Percentiles rank a stretch among this genome's conserved stretches.
phyloP scores from a whole-genome alignment of 2,113 vertebrate genomes.

The Chloropsis hardwickii region DNA sequence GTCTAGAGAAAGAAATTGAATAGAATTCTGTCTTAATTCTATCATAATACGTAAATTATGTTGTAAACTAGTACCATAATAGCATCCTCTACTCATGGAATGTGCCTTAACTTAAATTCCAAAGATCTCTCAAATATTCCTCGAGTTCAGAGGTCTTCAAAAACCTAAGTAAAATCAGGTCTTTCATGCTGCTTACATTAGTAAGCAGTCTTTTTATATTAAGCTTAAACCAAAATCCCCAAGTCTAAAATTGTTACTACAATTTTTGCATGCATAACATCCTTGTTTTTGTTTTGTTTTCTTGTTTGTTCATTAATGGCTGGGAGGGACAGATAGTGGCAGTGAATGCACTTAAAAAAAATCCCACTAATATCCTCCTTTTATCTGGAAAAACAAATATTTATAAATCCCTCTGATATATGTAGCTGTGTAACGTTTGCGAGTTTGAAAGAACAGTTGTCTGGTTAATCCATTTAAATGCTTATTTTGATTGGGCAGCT shows the following conservation, averaged over 20 bases:
- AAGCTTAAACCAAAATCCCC: not conserved
- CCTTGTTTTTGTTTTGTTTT: not conserved
- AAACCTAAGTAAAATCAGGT: not conserved
- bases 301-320: not conserved
- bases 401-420: constrained; percentile 23
- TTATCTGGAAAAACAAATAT: constrained; percentile 44
- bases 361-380: not conserved
- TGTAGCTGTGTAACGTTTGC: not conserved
- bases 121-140: not conserved
- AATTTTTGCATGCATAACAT: not conserved
- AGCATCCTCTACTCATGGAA: not conserved
- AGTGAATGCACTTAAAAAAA: not conserved
- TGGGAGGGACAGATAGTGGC: not conserved
- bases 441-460: constrained; percentile 10
- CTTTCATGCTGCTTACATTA: not conserved
- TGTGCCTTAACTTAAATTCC: not conserved
- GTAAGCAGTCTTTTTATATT: not conserved
- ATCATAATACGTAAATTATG: not conserved
- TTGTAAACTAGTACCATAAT: not conserved
- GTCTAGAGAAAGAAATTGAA: not conserved
- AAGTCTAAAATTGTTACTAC: not conserved
- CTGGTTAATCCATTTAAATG: constrained; percentile 41
- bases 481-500: constrained; percentile 40
- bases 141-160: not conserved
- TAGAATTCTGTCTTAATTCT: not conserved